phyloP scores from a whole-genome alignment of 2,113 vertebrate species.

The Pachyramphus minor region DNA sequence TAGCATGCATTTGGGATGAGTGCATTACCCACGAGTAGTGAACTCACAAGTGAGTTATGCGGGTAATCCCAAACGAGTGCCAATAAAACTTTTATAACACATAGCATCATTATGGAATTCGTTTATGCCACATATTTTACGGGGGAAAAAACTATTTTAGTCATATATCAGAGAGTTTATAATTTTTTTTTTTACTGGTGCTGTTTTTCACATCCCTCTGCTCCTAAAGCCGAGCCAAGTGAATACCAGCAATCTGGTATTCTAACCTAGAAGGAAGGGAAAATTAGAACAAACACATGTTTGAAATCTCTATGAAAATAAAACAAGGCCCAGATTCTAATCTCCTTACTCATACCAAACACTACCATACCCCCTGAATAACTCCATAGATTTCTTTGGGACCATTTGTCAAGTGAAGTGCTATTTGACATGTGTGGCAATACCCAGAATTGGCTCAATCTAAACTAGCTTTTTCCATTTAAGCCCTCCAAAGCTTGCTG shows the following conservation, averaged over 20 bases:
- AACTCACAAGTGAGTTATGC: slow-evolving; percentile 52
- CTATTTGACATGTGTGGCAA: slow-evolving; percentile 3
- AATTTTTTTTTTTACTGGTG: background rate
- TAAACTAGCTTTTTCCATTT: slow-evolving; percentile 42
- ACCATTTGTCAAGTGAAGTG: slow-evolving; percentile 48
- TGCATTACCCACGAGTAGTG: slow-evolving; percentile 36
- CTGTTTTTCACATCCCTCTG: slow-evolving; percentile 20
- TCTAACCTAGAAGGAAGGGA: slow-evolving; percentile 7
- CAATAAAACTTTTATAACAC: slow-evolving; percentile 43
- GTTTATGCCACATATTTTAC: slow-evolving; percentile 35
- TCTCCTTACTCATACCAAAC: slow-evolving; percentile 30
- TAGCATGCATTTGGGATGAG: slow-evolving; percentile 42
- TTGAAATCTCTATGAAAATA: slow-evolving; percentile 44
- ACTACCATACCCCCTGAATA: background rate
- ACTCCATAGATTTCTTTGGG: slow-evolving; percentile 24
- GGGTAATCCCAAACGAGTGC: slow-evolving; percentile 41
- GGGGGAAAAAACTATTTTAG: background rate
- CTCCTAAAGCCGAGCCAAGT: background rate
- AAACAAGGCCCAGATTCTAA: slow-evolving; percentile 19
- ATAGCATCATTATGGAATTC: slow-evolving; percentile 38
- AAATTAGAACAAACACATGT: slow-evolving; percentile 31
- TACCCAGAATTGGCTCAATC: slow-evolving; percentile 20
- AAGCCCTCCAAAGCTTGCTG: slow-evolving; percentile 32
- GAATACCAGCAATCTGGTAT: background rate
- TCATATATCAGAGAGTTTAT: slow-evolving; percentile 17